These are phyloP conservation scores for Euproctis similis DNA, from an alignment of 2,888 invertebrate species.

Conservation along the genomic window DNA sequence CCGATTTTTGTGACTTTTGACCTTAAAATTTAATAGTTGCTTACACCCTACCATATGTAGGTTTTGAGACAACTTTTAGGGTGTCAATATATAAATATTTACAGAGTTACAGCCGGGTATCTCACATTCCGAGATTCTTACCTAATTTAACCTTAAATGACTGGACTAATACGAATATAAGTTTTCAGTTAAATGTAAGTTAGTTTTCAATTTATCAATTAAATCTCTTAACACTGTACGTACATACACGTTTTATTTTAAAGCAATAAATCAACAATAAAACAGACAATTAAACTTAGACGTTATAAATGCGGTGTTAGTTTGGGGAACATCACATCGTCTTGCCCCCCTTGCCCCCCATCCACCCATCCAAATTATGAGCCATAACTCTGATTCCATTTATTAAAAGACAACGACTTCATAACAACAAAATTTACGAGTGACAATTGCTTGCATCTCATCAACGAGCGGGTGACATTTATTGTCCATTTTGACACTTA, in stretches of 20 bases:
- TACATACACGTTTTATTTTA: constrained; percentile 10
- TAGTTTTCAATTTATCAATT: background rate
- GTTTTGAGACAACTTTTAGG: too few species aligned
- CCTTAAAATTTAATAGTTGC: too few species aligned
- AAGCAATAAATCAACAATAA: constrained; percentile 31
- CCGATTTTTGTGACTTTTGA: too few species aligned
- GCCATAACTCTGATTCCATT: constrained; percentile 71
- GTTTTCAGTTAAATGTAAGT: too few species aligned
- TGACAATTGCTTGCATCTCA: constrained; percentile 61
- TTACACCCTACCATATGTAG: too few species aligned
- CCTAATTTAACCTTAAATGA: too few species aligned
- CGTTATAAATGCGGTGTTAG: constrained; percentile 49
- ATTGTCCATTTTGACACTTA: constrained; percentile 69
- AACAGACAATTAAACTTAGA: constrained; percentile 33
- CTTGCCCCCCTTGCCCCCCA: constrained; percentile 36
- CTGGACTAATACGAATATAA: too few species aligned
- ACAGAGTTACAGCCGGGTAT: too few species aligned
- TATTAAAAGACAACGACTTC: constrained; percentile 54
- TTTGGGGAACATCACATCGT: constrained; percentile 40
- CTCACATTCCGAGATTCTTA: too few species aligned
- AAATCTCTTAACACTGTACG: constrained; percentile 3
- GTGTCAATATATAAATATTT: too few species aligned
- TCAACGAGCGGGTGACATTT: constrained; percentile 57
- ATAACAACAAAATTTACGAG: constrained; percentile 70
- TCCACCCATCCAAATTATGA: constrained; percentile 57